Evolutionary conservation across 2,888 invertebrate genomes (phyloP), one percentile per base, ranked within the genome.

Genomic region (Caenorhabditis sulstoni): DNA sequence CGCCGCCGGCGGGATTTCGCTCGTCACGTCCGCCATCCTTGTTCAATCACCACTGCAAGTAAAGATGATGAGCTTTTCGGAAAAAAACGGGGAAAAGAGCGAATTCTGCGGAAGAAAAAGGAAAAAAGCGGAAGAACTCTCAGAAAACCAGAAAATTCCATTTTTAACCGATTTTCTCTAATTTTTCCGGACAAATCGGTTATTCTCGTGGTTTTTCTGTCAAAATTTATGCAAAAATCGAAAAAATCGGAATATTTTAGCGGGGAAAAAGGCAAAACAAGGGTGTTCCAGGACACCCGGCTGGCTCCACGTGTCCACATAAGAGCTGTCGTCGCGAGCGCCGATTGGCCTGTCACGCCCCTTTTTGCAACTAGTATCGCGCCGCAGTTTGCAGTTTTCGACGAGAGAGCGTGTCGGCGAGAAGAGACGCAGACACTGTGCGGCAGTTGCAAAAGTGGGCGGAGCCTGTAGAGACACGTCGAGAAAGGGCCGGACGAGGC

Each of bases 11-110:
- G 78, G 71, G 14, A 68, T 73, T 35, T 79, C 61, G 39, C 79
- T 65, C 12, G 73, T 55, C 8, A 62, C 44, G 22, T 85, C 86
- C 22, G 85, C 83, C 87, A 87, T 87, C 39, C 44, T 59, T 29
- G 71, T 74, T 61, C 12, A 75, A 70, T 23, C 68, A 53, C 55
- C 65, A 55, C 64, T 68, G 62, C 39, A 67, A 67, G 53, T 7
- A 29, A 29, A 29, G 7, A 29, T 29, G n/a, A n/a, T n/a, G n/a
- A n/a, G 29, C 12, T 68, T 37, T 37, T 37, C 41, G 12, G 41
- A 8, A 2, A 41, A 41, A 41, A 41, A 2, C 29, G 29, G 29
- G 3, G 29, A 29, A 29, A 29, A 16, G 12, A n/a, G 12, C 45
- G 16, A 45, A 45, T n/a, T n/a, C 5, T 7, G n/a, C 12, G n/a